Base-by-base conservation (phyloP, 2,888 invertebrate genomes). In the Drosophila mimetica region DNA sequence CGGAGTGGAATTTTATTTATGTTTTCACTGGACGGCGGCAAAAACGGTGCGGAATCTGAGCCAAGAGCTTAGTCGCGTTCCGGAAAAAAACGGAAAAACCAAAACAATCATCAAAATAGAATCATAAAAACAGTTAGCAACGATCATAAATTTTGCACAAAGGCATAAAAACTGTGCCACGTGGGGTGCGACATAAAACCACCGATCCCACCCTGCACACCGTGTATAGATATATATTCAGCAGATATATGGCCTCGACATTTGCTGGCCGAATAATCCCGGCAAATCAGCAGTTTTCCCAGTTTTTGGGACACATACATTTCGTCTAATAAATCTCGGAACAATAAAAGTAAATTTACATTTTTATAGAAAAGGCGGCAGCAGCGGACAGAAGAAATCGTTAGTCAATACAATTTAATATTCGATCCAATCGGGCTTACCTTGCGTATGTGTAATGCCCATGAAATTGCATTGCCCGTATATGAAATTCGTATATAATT, bases 61-160 rank as follows among this genome's bases (percentile, higher is more conserved):
- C 30, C 54, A n/a, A 36, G 18, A 18, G 71, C 71, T 54, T 48
- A 71, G 71, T n/a, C n/a, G n/a, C n/a, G n/a, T 36, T 46, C 30
- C 44, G 52, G 61, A 57, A 69, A 67, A 67, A 71, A 73, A 55
- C 51, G 55, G 59, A 69, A 69, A 79, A 86, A 84, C 85, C 77
- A 73, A 87, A 86, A 86, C 74, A 84, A 87, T 87, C 77, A 87
- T 84, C 83, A 81, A 85, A 64, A 87, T 85, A 77, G 74, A 84
- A 79, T 77, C 87, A 87, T 84, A 84, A 84, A 84, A 84, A 85
- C 83, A 87, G 83, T 85, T 84, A 86, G 87, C 75, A 70, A 57
- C 75, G 79, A 85, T 81, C 74, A 84, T 84, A 84, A 85, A 87
- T 87, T 87, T 73, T 64, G 67, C 77, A 80, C 76, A 86, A 70